A percentile compares a stretch with the other conserved stretches of the same genome.
phyloP scores from a whole-genome alignment of 2,888 invertebrate genomes.

The Eupithecia dodoneata region DNA sequence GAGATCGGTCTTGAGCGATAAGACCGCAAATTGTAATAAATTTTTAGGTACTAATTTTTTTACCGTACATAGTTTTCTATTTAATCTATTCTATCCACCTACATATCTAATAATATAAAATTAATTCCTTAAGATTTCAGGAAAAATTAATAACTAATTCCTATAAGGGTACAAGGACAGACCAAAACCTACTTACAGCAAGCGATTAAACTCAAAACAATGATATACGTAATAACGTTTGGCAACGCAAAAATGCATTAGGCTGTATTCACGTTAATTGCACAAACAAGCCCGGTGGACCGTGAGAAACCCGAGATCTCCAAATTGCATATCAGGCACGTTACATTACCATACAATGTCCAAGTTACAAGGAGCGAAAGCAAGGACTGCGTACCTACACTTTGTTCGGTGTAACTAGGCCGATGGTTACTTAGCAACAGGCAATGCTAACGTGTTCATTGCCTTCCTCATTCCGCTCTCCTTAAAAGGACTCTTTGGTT shows the following conservation, averaged over 20 bases:
- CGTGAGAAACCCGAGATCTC: conserved; percentile 67
- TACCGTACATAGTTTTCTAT: too few relatives aligned
- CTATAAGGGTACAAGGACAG: conserved; percentile 15
- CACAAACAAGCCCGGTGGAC: conserved; percentile 58
- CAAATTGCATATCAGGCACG: conserved; percentile 55
- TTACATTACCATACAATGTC: conserved; percentile 67
- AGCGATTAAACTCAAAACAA: conserved; percentile 42
- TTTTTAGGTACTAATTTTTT: too few relatives aligned
- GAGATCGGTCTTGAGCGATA: too few relatives aligned
- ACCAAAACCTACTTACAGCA: conserved; percentile 18
- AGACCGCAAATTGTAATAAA: too few relatives aligned
- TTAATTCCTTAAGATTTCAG: neutral
- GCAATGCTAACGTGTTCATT: neutral
- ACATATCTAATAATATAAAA: too few relatives aligned
- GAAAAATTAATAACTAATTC: neutral
- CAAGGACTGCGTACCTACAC: conserved; percentile 46
- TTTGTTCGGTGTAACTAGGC: conserved; percentile 2
- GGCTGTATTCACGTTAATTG: conserved; percentile 58
- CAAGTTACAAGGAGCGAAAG: conserved; percentile 68
- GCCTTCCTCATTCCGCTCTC: neutral
- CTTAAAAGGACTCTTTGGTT: neutral
- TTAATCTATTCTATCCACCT: too few relatives aligned
- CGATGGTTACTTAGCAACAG: neutral
- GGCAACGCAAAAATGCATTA: conserved; percentile 48
- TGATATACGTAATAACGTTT: conserved; percentile 50